Evolutionary conservation across 1,140 invertebrate genomes (phyloP).

Genomic region (Mya arenaria): DNA sequence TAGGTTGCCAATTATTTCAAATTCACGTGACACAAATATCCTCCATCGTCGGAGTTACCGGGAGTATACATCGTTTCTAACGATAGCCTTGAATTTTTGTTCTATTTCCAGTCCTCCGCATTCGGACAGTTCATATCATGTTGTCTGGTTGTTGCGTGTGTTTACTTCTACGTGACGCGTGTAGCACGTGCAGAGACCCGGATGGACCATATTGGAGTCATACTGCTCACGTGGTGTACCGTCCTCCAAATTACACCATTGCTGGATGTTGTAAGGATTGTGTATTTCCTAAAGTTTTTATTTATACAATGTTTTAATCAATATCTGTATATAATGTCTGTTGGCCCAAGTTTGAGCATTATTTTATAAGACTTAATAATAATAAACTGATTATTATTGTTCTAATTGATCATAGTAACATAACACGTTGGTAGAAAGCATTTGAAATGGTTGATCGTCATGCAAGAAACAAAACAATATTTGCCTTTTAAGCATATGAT

Average conservation of each 20-base stretch:
- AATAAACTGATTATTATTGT: not conserved
- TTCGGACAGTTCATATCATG: not conserved
- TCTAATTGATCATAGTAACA: too few species aligned
- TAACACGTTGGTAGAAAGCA: too few species aligned
- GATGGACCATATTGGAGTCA: slow-evolving; percentile 7
- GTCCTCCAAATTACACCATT: slow-evolving; percentile 33
- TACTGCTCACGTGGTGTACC: slow-evolving; percentile 1
- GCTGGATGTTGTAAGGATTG: slow-evolving; percentile 13
- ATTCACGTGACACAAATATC: not conserved
- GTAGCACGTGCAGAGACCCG: not conserved
- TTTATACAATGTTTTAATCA: not conserved
- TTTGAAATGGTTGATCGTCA: too few species aligned
- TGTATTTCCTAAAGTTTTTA: not conserved
- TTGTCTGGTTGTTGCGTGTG: not conserved
- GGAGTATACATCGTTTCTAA: not conserved
- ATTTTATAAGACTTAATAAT: not conserved
- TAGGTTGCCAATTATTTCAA: not conserved
- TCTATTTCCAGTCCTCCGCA: not conserved
- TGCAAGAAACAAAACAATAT: too few species aligned
- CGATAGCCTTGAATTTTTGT: not conserved
- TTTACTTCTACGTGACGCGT: slow-evolving; percentile 5
- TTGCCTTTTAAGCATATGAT: too few species aligned
- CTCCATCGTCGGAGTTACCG: not conserved
- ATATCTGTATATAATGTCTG: not conserved
- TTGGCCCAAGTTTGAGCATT: not conserved